phyloP scores from a whole-genome alignment of 1,140 invertebrate genomes.

The Papilio glaucus region DNA sequence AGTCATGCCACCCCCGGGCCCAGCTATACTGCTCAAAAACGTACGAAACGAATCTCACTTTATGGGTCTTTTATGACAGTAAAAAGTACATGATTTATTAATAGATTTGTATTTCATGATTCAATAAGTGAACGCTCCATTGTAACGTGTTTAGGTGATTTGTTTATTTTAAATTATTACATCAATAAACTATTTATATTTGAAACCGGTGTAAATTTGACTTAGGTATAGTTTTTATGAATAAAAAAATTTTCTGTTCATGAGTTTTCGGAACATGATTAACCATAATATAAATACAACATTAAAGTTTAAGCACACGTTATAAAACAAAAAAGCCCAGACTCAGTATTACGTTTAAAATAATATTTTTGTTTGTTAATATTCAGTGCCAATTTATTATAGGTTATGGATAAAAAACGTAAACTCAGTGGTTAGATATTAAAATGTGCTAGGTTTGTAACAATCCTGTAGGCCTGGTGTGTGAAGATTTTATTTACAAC shows the following conservation, averaged over 20 bases:
- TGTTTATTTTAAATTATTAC: constrained; percentile 15
- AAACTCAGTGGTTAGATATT: not conserved
- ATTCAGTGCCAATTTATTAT: not conserved
- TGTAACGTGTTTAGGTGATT: not conserved
- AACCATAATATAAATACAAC: not conserved
- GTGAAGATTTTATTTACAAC: constrained; percentile 22
- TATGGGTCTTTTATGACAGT: too few relatives aligned
- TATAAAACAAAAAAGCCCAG: constrained; percentile 8
- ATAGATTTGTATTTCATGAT: not conserved
- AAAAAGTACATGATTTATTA: too few relatives aligned
- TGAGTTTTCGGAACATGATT: not conserved
- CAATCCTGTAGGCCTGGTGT: not conserved
- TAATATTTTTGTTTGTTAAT: not conserved
- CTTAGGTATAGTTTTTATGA: not conserved
- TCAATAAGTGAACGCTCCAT: not conserved
- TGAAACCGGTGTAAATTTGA: constrained; percentile 12
- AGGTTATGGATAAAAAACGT: not conserved
- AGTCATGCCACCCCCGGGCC: too few relatives aligned
- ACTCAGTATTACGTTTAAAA: constrained; percentile 10
- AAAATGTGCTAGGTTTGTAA: not conserved
- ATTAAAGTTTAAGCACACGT: constrained; percentile 6
- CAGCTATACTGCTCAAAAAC: too few relatives aligned
- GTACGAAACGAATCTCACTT: too few relatives aligned
- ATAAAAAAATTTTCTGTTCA: not conserved
- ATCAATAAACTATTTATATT: constrained; percentile 7